These are phyloP conservation scores for Metellina segmentata DNA, from an alignment of 2,888 invertebrate species.

Conservation along the genomic window DNA sequence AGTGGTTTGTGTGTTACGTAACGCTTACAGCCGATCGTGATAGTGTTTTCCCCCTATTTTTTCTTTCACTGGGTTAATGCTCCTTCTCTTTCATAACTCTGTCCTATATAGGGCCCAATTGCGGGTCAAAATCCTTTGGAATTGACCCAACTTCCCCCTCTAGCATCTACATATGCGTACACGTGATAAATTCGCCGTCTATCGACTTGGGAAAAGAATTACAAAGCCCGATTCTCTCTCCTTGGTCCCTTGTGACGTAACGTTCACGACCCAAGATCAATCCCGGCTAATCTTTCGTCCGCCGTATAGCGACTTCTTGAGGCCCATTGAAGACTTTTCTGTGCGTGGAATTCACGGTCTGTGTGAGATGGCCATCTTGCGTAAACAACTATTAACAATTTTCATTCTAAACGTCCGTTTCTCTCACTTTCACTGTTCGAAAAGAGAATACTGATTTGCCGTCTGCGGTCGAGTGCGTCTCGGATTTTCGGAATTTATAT, in stretches of 20 bases:
- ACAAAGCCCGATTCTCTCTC: neutral
- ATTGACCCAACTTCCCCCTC: slow-evolving; percentile 42
- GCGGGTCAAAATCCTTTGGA: slow-evolving; percentile 66
- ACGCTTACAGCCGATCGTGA: neutral
- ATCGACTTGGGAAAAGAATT: slow-evolving; percentile 14
- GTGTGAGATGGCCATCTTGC: neutral
- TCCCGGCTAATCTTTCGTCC: neutral
- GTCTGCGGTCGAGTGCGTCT: too few relatives aligned
- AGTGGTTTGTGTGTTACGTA: neutral
- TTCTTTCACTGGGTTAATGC: slow-evolving; percentile 1
- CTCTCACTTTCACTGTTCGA: neutral
- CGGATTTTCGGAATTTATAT: too few relatives aligned
- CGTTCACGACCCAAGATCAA: slow-evolving; percentile 3
- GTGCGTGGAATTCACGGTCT: neutral
- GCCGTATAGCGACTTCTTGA: neutral
- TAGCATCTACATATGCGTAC: slow-evolving; percentile 4
- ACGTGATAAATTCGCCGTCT: slow-evolving; percentile 2
- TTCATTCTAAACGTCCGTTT: neutral
- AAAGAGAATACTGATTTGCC: neutral
- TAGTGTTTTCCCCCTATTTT: neutral
- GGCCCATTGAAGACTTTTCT: neutral
- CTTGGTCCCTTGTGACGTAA: neutral
- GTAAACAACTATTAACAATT: neutral
- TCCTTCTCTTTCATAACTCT: slow-evolving; percentile 39
- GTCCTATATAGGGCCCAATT: slow-evolving; percentile 49